A percentile compares a stretch with the other conserved stretches of the same genome.
Conservation (phyloP, 1,140 invertebrate genomes). For the Ceratitis capitata region DNA sequence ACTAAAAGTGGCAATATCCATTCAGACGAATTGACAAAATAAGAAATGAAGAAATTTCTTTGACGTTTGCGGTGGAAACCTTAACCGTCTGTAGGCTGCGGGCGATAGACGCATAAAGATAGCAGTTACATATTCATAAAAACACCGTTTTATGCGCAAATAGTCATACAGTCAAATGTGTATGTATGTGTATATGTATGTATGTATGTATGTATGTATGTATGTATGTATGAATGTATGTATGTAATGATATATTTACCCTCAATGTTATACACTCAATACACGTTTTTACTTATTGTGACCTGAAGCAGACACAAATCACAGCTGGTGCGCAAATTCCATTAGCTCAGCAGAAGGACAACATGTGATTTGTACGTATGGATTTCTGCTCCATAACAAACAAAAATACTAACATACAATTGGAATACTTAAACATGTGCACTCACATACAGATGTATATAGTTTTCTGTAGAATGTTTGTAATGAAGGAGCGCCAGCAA, state of each 20-base stretch:
- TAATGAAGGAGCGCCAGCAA: not conserved
- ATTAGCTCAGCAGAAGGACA: slow-evolving; percentile 11
- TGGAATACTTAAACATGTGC: not conserved
- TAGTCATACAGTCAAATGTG: not conserved
- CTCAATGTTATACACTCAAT: not conserved
- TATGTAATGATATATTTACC: too few relatives aligned
- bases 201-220: not conserved
- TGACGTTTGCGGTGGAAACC: not conserved
- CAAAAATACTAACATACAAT: not conserved
- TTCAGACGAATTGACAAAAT: not conserved
- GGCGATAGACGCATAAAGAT: not conserved
- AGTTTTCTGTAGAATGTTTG: not conserved
- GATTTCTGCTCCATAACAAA: not conserved
- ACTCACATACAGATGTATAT: not conserved
- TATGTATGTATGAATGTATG: not conserved
- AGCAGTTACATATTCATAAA: not conserved
- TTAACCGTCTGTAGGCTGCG: not conserved
- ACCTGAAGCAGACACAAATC: slow-evolving; percentile 21
- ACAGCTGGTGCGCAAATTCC: slow-evolving; percentile 14
- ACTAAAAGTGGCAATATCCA: not conserved
- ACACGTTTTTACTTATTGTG: not conserved
- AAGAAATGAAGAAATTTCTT: not conserved
- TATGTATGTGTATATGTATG: not conserved
- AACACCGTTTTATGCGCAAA: not conserved
- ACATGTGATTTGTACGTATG: not conserved